Evolutionary conservation across 2,888 invertebrate genomes (phyloP), one percentile per base, ranked within the genome.

Genomic region (Diadegma fenestrale): DNA sequence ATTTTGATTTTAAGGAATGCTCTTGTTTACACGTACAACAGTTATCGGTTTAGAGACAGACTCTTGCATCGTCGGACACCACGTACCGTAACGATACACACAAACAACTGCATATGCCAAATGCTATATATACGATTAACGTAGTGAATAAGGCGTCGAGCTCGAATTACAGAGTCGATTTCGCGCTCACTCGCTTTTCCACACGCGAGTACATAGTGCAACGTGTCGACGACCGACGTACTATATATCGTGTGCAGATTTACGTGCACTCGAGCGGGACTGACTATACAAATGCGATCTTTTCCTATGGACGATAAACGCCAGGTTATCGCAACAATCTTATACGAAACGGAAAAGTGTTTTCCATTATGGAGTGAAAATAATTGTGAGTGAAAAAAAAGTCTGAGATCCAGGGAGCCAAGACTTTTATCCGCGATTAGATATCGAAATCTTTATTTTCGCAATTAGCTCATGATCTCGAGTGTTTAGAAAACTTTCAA

Each of bases 81-180:
- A 48, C 66, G 48, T 37, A 73, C 73, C 63, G 63, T 75, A 75
- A 75, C 78, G 45, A 72, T 51, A 72, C 43, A 68, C 54, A 58
- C 54, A 58, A 58, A 58, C 22, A 12, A 3, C 19, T 2, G 22
- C 19, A 22, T n/a, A n/a, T 12, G 54, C 54, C 10, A 26, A 54
- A 54, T n/a, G 22, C 19, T 61, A 69, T 19, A 71, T 41, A n/a
- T 12, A 51, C 69, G 33, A 72, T 66, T 64, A 8, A 54, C 80
- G 17, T 48, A 78, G 72, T 72, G 66, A 66, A 77, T 77, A 71
- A 66, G 64, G 64, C 43, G 64, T 66, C 58, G 68, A 63, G 61
- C 69, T 84, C 75, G 80, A 71, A 84, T 84, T 83, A 84, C 80
- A 33, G 76, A 84, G 80, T 84, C 84, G 84, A 84, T 80, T 80